Conservation (phyloP, 2,888 invertebrate species). For the Sphaerophoria taeniata region DNA sequence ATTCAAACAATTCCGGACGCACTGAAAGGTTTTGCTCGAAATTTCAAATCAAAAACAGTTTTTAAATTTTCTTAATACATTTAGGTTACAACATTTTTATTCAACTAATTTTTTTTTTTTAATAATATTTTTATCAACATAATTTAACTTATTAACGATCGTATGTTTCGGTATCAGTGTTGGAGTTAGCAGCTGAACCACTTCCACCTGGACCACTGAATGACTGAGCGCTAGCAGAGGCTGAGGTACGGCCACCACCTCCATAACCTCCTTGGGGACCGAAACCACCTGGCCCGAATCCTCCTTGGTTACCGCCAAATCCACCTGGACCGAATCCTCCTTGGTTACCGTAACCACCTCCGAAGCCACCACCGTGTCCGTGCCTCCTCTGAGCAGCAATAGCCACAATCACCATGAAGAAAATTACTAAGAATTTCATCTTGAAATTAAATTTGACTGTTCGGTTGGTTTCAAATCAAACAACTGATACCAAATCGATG, state of each 20-base stretch:
- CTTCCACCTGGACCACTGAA: constrained; percentile 21
- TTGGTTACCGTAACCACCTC: neutral
- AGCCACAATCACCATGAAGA: constrained; percentile 33
- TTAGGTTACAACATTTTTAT: constrained; percentile 12
- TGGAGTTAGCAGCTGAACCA: constrained; percentile 18
- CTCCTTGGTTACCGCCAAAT: constrained; percentile 12
- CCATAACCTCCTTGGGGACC: neutral
- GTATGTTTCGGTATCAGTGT: neutral
- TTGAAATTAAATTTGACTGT: constrained; percentile 9
- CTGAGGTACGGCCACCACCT: neutral
- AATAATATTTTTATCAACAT: neutral
- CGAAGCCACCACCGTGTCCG: neutral
- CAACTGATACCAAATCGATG: constrained; percentile 2
- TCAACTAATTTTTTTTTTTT: neutral
- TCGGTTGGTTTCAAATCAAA: constrained; percentile 16
- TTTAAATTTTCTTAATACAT: too few relatives aligned
- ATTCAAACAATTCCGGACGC: too few relatives aligned
- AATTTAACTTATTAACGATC: neutral
- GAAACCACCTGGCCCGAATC: neutral
- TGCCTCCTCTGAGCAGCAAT: constrained; percentile 11
- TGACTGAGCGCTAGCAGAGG: constrained; percentile 36
- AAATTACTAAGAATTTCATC: constrained; percentile 30
- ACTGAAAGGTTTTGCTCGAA: too few relatives aligned
- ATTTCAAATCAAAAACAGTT: too few relatives aligned
- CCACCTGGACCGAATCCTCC: too few relatives aligned